Evolutionary conservation across 2,888 invertebrate species (phyloP), one percentile per base, ranked within the genome.

Genomic region (Eupithecia vulgata): DNA sequence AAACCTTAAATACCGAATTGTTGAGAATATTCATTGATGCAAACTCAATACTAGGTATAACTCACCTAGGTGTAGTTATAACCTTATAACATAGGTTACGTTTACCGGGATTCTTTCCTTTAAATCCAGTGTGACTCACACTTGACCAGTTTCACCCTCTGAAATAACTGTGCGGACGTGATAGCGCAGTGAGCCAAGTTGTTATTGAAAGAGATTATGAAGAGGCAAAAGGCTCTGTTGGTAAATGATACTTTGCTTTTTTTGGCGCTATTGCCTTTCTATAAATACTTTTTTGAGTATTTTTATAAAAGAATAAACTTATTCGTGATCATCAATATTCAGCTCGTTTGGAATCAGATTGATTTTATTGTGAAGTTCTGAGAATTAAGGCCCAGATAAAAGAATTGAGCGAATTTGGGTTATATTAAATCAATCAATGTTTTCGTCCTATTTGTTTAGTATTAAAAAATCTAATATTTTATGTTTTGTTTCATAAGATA

Each of bases 131-230:
- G 30, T 12, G 8, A 15, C 61, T 61, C 61, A 34, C 57, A 61
- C 34, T 61, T 34, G 61, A 34, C 61, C 61, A 68, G 72, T 74
- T 75, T 77, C 73, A 71, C 61, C 70, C 74, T n/a, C 73, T 74
- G 70, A 74, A 74, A 70, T 70, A 74, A 71, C 73, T 71, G 70
- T 62, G 21, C 13, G 70, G 68, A 64, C 74, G 74, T 74, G 74
- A 74, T 71, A 74, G 68, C 70, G 37, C 64, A 30, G 57, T 64
- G 70, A 71, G 70, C 70, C 70, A 74, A 74, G 70, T 68, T 74
- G 64, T 74, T 74, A 71, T 74, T 74, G 74, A 70, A 74, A 68
- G 68, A 59, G 64, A 68, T 74, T 74, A 68, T 70, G 34, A 67
- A 67, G 25, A 70, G 68, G 30, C 52, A 30, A 67, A 30, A 62